phyloP scores from a whole-genome alignment of 2,888 invertebrate species.

The Drosophila villosipedis region DNA sequence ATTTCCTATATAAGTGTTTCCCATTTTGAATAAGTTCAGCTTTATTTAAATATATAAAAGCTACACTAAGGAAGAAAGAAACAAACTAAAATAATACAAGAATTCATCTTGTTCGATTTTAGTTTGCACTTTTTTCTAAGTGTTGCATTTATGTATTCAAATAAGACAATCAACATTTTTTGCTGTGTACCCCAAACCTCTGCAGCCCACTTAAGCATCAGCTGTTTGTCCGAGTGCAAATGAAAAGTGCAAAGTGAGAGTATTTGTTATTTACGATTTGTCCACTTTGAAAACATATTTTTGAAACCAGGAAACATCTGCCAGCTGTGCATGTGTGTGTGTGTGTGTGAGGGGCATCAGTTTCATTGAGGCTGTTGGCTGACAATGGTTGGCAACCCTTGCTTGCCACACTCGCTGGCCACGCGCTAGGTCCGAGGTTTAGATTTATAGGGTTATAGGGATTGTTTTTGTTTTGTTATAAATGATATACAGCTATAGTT shows the following conservation, averaged over 20 bases:
- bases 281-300: conserved; percentile 63
- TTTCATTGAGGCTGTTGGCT: conserved; percentile 56
- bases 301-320: conserved; percentile 71
- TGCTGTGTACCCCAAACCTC: background rate
- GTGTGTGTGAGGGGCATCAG: conserved; percentile 66
- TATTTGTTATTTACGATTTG: conserved; percentile 79
- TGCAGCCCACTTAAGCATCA: conserved; percentile 48
- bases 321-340: conserved; percentile 20
- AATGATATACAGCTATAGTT: conserved; percentile 9
- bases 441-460: conserved; percentile 27
- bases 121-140: background rate
- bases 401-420: conserved; percentile 66
- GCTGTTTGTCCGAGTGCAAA: conserved; percentile 69
- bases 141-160: background rate
- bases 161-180: background rate
- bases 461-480: conserved; percentile 7
- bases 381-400: conserved; percentile 43
- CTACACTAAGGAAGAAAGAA: background rate
- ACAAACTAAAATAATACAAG: too few relatives aligned
- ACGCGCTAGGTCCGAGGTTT: conserved; percentile 19
- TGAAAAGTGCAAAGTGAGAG: conserved; percentile 8
- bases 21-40: accelerated
- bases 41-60: background rate
- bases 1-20: background rate
- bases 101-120: background rate